phyloP scores from a whole-genome alignment of 2,797 vertebrate genomes.

The Mormyrus proboscirostris region DNA sequence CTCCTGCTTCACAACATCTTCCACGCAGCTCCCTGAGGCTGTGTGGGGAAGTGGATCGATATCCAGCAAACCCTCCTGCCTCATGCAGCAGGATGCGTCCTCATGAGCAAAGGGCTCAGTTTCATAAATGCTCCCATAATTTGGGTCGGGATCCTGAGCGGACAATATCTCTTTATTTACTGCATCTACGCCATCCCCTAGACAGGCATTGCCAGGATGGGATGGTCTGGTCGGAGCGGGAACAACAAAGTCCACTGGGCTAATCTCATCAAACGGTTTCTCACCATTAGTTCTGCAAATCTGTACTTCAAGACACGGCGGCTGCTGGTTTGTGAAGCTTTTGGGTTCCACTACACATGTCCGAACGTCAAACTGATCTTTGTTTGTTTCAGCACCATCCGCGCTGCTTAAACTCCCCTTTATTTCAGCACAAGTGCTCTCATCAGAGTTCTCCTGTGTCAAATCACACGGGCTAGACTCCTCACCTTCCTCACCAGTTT shows the following conservation, averaged over 20 bases:
- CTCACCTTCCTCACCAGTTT: conserved; percentile 51
- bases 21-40: conserved; percentile 40
- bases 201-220: conserved; percentile 63
- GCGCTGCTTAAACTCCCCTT: conserved; percentile 88
- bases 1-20: conserved; percentile 75
- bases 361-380: conserved; percentile 43
- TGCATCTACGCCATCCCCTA: background rate
- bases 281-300: conserved; percentile 63
- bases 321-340: conserved; percentile 59
- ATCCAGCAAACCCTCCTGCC: conserved; percentile 72
- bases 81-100: conserved; percentile 81
- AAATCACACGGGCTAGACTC: conserved; percentile 64
- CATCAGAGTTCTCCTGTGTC: conserved; percentile 69
- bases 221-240: conserved; percentile 61
- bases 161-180: background rate
- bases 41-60: conserved; percentile 52
- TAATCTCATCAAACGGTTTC: conserved; percentile 58
- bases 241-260: conserved; percentile 27
- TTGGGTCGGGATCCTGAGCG: conserved; percentile 37
- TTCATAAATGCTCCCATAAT: conserved; percentile 38
- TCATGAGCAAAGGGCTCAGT: conserved; percentile 53
- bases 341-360: conserved; percentile 47
- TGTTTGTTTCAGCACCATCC: conserved; percentile 70
- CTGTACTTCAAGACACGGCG: conserved; percentile 61
- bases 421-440: conserved; percentile 69